Conservation (phyloP, 1,140 invertebrate species). For the Scaptomyza hsui region DNA sequence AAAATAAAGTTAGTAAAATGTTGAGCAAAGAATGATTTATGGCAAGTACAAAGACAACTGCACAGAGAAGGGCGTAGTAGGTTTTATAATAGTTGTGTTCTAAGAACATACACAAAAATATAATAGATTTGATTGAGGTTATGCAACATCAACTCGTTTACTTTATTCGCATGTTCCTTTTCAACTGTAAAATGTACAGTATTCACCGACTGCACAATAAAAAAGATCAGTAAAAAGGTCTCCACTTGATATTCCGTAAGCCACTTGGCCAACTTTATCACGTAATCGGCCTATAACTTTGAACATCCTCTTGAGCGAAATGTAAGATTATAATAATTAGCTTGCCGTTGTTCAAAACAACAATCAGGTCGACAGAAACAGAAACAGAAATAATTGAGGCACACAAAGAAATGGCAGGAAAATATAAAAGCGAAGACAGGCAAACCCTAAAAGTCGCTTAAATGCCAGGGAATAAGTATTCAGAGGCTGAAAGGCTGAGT, state of each 20-base stretch:
- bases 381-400: neutral
- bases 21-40: too few relatives aligned
- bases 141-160: too few relatives aligned
- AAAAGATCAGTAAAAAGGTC: neutral
- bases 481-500: slow-evolving; percentile 13
- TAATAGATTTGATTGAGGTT: too few relatives aligned
- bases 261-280: slow-evolving; percentile 44
- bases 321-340: slow-evolving; percentile 28
- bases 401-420: slow-evolving; percentile 34
- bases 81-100: too few relatives aligned
- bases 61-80: too few relatives aligned
- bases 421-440: slow-evolving; percentile 41
- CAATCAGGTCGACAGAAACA: neutral
- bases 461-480: slow-evolving; percentile 70
- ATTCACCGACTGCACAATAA: neutral
- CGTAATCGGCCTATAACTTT: slow-evolving; percentile 20
- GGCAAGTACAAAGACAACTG: too few relatives aligned
- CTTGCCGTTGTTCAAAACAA: slow-evolving; percentile 12
- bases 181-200: neutral
- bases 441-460: slow-evolving; percentile 61
- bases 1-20: neutral
- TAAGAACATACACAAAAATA: too few relatives aligned
- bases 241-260: slow-evolving; percentile 24
- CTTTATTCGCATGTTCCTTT: too few relatives aligned
- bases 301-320: slow-evolving; percentile 46